phyloP scores from a whole-genome alignment of 2,113 vertebrate species.

The Diphyllodes magnificus region DNA sequence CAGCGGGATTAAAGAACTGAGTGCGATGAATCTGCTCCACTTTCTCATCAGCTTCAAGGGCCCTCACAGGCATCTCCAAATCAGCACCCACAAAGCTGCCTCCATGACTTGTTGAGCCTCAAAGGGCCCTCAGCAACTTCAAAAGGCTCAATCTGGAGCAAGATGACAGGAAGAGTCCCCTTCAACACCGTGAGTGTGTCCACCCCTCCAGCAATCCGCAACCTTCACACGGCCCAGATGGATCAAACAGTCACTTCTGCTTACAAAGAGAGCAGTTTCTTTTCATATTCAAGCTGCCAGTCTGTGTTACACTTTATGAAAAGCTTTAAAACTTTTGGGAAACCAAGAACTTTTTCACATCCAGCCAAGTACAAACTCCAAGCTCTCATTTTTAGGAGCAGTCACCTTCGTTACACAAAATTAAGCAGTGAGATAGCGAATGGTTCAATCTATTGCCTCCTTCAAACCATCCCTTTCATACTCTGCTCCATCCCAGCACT shows the following conservation, averaged over 20 bases:
- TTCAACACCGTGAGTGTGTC: fast-evolving
- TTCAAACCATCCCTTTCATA: not conserved
- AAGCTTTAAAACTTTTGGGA: not conserved
- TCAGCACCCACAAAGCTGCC: not conserved
- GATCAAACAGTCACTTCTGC: not conserved
- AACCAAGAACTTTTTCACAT: not conserved
- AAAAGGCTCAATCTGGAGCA: not conserved
- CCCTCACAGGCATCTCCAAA: not conserved
- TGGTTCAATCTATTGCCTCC: not conserved
- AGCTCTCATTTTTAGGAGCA: not conserved
- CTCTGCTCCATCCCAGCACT: not conserved
- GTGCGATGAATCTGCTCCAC: fast-evolving
- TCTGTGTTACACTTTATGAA: not conserved
- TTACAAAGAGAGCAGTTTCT: not conserved
- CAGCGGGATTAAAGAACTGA: not conserved
- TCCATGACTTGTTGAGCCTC: not conserved
- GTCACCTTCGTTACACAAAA: not conserved
- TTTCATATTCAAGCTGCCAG: not conserved
- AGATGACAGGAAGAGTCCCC: not conserved
- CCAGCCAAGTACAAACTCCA: not conserved
- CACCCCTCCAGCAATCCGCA: not conserved
- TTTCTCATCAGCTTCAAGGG: constrained; percentile 22
- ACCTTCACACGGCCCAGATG: not conserved
- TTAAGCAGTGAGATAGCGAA: not conserved
- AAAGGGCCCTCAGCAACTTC: not conserved